phyloP scores from a whole-genome alignment of 2,113 vertebrate species.

The Thryonomys swinderianus region DNA sequence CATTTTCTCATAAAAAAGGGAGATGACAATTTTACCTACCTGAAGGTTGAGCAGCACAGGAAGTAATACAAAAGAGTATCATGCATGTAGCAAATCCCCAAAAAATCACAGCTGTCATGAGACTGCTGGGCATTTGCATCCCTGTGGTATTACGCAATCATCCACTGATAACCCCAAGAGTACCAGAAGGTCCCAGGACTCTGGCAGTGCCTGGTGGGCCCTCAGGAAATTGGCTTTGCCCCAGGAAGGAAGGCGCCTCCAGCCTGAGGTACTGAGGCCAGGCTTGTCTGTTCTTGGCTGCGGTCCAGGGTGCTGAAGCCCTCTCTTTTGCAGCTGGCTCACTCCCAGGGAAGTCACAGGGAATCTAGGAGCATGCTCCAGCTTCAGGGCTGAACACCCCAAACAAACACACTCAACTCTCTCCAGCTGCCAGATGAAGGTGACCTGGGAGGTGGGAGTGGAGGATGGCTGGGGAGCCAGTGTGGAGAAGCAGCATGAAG shows the following conservation, averaged over 20 bases:
- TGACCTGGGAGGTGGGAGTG: conserved; percentile 59
- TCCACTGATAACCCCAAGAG: background rate
- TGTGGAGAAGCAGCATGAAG: conserved; percentile 64
- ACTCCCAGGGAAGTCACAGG: background rate
- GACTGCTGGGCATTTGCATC: background rate
- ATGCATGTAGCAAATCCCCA: background rate
- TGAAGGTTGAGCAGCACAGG: background rate
- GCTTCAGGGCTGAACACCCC: background rate
- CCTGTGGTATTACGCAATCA: background rate
- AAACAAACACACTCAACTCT: background rate
- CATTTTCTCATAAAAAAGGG: background rate
- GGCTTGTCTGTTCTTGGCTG: background rate
- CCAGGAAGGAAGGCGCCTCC: background rate
- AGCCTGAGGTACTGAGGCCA: background rate
- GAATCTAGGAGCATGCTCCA: background rate
- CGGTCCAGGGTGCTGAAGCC: background rate
- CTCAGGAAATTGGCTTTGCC: background rate
- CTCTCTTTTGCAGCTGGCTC: background rate
- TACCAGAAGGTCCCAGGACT: background rate
- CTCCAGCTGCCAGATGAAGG: conserved; percentile 68
- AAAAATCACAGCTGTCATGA: background rate
- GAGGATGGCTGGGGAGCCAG: conserved; percentile 45
- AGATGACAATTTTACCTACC: background rate
- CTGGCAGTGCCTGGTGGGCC: background rate
- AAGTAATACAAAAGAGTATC: background rate